Conservation (phyloP, 2,797 vertebrate genomes). For the Apodemus agrarius region DNA sequence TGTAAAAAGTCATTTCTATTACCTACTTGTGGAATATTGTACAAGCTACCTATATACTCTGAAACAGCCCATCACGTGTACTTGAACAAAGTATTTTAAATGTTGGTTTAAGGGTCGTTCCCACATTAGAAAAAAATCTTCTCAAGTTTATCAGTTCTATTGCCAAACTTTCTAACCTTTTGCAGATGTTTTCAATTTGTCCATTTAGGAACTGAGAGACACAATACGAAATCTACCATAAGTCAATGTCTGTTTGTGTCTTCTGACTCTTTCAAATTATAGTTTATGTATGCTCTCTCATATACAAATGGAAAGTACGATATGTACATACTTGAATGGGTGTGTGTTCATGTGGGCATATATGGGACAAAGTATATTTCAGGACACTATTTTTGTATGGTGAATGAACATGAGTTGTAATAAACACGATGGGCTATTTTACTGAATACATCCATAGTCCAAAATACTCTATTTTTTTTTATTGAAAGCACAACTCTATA, state of each 20-base stretch:
- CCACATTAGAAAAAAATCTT: not conserved
- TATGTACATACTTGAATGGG: no score
- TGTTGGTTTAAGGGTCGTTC: not conserved
- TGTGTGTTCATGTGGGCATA: not conserved
- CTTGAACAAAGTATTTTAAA: not conserved
- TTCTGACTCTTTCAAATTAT: not conserved
- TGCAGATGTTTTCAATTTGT: not conserved
- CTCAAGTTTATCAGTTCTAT: not conserved
- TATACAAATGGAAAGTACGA: not conserved
- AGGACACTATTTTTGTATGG: no score
- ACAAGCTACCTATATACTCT: not conserved
- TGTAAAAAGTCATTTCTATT: not conserved
- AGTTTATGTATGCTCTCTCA: not conserved
- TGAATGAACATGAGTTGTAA: not conserved
- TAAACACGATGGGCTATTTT: not conserved
- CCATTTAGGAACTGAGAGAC: not conserved
- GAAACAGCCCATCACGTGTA: not conserved
- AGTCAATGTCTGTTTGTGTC: not conserved
- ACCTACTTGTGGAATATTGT: not conserved
- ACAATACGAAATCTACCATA: not conserved
- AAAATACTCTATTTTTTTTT: not conserved
- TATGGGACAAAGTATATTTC: not conserved
- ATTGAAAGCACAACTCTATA: not conserved
- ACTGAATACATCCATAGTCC: not conserved
- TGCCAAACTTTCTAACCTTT: not conserved